phyloP scores from a whole-genome alignment of 2,888 invertebrate genomes.

The Abscondita cerata region DNA sequence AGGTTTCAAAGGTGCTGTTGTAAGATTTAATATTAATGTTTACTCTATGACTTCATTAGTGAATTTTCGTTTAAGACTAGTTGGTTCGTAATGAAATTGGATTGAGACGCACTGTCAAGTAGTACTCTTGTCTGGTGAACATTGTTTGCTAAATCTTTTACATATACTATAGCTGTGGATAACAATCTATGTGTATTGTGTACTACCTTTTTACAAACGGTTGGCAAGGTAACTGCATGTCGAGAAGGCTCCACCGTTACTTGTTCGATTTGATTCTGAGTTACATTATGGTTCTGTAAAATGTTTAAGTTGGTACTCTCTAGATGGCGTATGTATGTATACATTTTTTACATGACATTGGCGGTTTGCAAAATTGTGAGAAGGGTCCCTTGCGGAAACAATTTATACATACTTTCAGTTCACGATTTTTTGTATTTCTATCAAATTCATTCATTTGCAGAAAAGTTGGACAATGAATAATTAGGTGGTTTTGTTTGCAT shows the following conservation, averaged over 20 bases:
- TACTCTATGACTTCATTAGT: too few relatives aligned
- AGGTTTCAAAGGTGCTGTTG: too few relatives aligned
- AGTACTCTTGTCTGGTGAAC: background rate
- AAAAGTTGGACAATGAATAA: background rate
- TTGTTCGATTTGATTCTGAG: background rate
- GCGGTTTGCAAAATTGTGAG: background rate
- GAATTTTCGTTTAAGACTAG: too few relatives aligned
- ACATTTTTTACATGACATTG: too few relatives aligned
- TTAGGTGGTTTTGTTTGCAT: too few relatives aligned
- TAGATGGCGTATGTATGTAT: background rate
- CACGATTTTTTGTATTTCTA: background rate
- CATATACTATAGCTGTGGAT: background rate
- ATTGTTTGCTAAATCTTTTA: background rate
- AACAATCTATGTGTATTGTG: background rate
- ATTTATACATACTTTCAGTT: background rate
- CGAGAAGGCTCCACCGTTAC: background rate
- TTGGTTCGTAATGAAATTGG: background rate
- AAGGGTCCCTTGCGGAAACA: background rate
- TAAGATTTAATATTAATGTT: too few relatives aligned
- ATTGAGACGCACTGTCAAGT: background rate
- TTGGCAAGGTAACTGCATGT: too few relatives aligned
- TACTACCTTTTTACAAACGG: background rate
- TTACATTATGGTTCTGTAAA: background rate
- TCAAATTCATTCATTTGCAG: background rate
- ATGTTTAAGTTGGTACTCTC: background rate